Evolutionary conservation across 1,140 invertebrate genomes (phyloP).

Genomic region (Centruroides sculpturatus): DNA sequence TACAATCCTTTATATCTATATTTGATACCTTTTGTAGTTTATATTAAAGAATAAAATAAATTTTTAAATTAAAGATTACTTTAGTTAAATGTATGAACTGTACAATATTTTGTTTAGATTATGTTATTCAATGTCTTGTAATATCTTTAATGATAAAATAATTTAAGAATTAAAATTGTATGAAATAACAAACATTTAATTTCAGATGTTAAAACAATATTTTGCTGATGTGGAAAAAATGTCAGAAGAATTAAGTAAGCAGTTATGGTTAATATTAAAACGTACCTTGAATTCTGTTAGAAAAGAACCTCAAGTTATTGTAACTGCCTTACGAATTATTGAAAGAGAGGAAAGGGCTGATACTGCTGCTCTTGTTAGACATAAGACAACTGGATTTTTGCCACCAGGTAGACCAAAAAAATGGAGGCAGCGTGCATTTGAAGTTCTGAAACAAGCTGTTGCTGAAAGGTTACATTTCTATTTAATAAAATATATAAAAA

Average conservation of each 20-base stretch:
- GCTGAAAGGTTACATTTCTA: conserved; percentile 59
- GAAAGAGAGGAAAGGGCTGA: conserved; percentile 91
- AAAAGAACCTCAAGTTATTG: conserved; percentile 80
- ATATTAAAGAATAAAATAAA: too few species aligned
- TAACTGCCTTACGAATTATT: conserved; percentile 88
- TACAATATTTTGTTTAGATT: too few species aligned
- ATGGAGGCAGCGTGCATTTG: conserved; percentile 71
- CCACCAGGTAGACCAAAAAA: conserved; percentile 83
- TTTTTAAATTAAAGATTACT: too few species aligned
- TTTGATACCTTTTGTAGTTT: too few species aligned
- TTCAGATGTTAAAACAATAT: conserved; percentile 64
- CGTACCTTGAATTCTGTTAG: conserved; percentile 84
- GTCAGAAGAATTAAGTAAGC: conserved; percentile 70
- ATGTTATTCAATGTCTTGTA: too few species aligned
- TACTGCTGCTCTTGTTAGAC: conserved; percentile 55
- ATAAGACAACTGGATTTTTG: conserved; percentile 70
- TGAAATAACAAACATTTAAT: too few species aligned
- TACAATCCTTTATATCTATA: too few species aligned
- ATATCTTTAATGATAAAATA: too few species aligned
- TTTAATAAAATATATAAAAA: background rate
- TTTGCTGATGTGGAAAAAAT: conserved; percentile 89
- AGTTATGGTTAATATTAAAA: conserved; percentile 73
- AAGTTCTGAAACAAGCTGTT: conserved; percentile 70
- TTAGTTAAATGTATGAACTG: too few species aligned
- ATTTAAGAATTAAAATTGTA: too few species aligned